A percentile compares a stretch with the other conserved stretches of the same genome.
These are phyloP conservation scores for Tipula confusa DNA, from an alignment of 2,888 invertebrate species.

Conservation along the genomic window DNA sequence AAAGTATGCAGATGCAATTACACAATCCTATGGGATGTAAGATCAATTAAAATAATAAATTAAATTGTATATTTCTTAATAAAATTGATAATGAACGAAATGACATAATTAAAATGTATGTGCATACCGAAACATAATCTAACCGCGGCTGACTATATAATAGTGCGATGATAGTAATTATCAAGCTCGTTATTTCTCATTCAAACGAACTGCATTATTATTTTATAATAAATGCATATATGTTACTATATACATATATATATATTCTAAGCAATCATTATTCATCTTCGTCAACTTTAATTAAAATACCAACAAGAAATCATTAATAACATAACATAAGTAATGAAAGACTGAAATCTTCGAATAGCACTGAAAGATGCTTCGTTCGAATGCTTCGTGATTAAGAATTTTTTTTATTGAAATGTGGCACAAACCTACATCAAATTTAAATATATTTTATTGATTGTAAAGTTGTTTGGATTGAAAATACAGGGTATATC, in stretches of 20 bases:
- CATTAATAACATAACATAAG: not conserved
- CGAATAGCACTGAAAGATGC: not conserved
- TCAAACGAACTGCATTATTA: not conserved
- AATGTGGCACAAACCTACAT: constrained; percentile 25
- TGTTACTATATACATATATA: no score
- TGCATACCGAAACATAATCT: not conserved
- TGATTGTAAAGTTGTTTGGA: not conserved
- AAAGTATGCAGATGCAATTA: not conserved
- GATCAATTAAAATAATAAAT: constrained; percentile 25
- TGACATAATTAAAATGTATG: not conserved
- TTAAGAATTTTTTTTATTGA: not conserved
- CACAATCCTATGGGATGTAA: not conserved
- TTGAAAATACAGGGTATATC: no score
- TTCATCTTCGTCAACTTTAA: not conserved
- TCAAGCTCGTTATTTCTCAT: not conserved
- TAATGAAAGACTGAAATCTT: not conserved
- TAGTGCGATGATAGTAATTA: not conserved
- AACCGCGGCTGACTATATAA: not conserved
- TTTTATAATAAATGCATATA: not conserved
- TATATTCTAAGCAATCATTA: not conserved
- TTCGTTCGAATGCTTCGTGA: not conserved
- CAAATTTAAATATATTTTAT: not conserved
- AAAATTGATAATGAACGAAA: not conserved
- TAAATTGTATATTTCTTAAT: not conserved
- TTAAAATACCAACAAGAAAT: not conserved